These are phyloP conservation scores for Acromyrmex heyeri DNA, from an alignment of 1,140 invertebrate genomes.

Conservation along the genomic window DNA sequence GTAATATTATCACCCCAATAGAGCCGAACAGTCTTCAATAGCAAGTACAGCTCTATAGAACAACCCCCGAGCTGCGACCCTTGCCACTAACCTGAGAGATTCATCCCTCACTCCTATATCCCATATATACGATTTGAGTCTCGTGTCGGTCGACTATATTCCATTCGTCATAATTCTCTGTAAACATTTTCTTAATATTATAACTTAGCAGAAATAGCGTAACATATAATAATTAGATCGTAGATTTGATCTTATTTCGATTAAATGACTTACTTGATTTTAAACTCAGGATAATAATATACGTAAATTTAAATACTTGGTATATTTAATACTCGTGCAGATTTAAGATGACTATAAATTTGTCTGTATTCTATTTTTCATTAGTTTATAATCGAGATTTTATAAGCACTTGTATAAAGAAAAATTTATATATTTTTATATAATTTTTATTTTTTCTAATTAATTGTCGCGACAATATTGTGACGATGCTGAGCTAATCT, in stretches of 20 bases:
- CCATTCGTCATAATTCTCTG: slow-evolving; percentile 65
- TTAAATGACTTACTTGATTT: not conserved
- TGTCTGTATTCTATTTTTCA: not conserved
- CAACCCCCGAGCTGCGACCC: slow-evolving; percentile 72
- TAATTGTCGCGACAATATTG: not conserved
- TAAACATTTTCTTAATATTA: slow-evolving; percentile 12
- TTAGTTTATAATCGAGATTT: not conserved
- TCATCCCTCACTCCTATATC: slow-evolving; percentile 75
- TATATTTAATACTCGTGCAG: no score
- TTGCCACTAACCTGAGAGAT: slow-evolving; percentile 79
- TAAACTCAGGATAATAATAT: not conserved
- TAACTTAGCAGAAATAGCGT: not conserved
- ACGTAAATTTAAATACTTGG: not conserved
- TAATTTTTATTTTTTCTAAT: not conserved
- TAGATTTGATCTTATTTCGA: not conserved
- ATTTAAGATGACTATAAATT: not conserved
- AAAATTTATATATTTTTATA: not conserved
- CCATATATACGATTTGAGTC: slow-evolving; percentile 67
- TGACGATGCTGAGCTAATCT: not conserved
- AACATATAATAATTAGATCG: not conserved
- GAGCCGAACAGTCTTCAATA: slow-evolving; percentile 80
- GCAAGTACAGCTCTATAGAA: slow-evolving; percentile 76
- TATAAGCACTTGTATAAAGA: not conserved
- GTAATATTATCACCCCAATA: slow-evolving; percentile 84
- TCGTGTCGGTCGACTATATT: slow-evolving; percentile 63